Conservation (phyloP, 2,888 invertebrate species). For the Sussaba pulchella region DNA sequence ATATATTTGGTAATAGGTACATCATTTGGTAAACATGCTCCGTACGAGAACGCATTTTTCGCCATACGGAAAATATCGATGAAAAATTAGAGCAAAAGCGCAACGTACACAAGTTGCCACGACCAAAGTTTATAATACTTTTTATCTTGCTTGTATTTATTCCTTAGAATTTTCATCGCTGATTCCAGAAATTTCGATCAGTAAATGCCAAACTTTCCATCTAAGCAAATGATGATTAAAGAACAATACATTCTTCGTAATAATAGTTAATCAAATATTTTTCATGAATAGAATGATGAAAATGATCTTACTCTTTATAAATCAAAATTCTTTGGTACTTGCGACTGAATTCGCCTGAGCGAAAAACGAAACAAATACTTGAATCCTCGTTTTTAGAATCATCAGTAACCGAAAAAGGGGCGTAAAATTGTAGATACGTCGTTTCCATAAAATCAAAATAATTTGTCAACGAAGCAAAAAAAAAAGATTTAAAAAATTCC, state of each 20-base stretch:
- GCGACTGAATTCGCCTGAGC: neutral
- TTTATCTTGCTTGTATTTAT: neutral
- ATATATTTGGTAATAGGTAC: slow-evolving; percentile 79
- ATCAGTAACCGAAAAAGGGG: neutral
- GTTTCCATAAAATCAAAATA: slow-evolving; percentile 50
- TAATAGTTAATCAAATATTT: neutral
- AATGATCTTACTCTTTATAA: slow-evolving; percentile 8
- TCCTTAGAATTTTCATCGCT: neutral
- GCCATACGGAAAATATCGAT: neutral
- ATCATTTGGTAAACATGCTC: slow-evolving; percentile 74
- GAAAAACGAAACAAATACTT: neutral
- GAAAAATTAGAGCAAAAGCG: slow-evolving; percentile 33
- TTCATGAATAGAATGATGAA: neutral
- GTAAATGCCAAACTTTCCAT: neutral
- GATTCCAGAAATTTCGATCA: neutral
- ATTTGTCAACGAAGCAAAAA: slow-evolving; percentile 37
- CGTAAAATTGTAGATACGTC: slow-evolving; percentile 19
- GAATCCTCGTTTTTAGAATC: neutral
- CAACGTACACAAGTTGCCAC: slow-evolving; percentile 10
- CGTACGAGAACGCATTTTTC: slow-evolving; percentile 49
- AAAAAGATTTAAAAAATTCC: slow-evolving; percentile 57
- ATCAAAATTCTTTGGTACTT: slow-evolving; percentile 1
- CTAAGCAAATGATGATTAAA: neutral
- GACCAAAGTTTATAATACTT: slow-evolving; percentile 37
- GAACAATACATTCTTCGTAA: neutral